Percentiles rank a stretch among this genome's conserved stretches.
phyloP scores from a whole-genome alignment of 2,888 invertebrate species.

The Temnothorax ravouxi region DNA sequence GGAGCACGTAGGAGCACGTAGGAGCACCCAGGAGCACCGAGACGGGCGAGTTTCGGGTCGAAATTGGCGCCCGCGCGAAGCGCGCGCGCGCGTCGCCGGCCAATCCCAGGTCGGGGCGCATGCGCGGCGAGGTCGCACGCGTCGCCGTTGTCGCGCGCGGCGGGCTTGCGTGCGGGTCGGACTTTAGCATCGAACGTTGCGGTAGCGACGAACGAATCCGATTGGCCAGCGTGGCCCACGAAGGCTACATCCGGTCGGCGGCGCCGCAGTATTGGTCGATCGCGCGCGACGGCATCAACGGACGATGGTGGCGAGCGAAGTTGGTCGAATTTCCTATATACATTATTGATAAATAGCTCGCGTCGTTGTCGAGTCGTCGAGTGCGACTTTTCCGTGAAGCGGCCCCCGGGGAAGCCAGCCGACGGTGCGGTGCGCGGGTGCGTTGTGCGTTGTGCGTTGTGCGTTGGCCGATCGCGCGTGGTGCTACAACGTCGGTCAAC shows the following conservation, averaged over 20 bases:
- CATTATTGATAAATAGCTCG: conserved; percentile 81
- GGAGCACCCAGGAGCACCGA: too few species aligned
- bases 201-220: conserved; percentile 67
- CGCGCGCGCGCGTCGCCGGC: not conserved
- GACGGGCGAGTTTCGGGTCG: not conserved
- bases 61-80: conserved; percentile 19
- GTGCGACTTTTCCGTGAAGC: conserved; percentile 68
- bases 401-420: conserved; percentile 48
- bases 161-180: conserved; percentile 67
- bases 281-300: conserved; percentile 59
- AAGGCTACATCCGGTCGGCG: conserved; percentile 82
- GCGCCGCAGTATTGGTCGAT: conserved; percentile 82
- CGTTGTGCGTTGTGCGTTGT: too few species aligned
- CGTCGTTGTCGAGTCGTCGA: conserved; percentile 71
- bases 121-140: not conserved
- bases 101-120: not conserved
- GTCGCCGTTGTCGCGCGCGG: too few species aligned
- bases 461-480: conserved; percentile 41
- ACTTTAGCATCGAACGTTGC: conserved; percentile 73
- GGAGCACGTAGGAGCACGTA: too few species aligned
- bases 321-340: conserved; percentile 78
- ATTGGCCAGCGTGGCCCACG: conserved; percentile 78
- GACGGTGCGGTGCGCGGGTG: conserved; percentile 31
- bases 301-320: conserved; percentile 79
- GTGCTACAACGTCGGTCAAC: not conserved